Conservation (phyloP, 1,140 invertebrate species). For the Scaptomyza montana region DNA sequence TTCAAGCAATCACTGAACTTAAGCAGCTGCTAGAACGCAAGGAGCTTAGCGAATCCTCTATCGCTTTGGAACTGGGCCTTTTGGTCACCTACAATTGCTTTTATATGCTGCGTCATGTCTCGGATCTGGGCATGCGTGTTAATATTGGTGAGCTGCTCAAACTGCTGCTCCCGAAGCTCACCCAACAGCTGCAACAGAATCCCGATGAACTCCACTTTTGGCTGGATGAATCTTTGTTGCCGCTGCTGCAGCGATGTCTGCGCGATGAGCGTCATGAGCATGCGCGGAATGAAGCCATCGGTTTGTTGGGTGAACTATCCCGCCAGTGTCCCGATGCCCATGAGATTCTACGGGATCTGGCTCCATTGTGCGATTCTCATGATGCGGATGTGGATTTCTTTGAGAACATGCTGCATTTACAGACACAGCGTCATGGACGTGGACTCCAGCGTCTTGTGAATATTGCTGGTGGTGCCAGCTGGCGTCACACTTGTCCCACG, state of each 20-base stretch:
- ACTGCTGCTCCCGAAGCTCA: slow-evolving; percentile 85
- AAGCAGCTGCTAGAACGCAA: slow-evolving; percentile 84
- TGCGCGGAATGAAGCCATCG: slow-evolving; percentile 90
- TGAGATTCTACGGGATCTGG: slow-evolving; percentile 90
- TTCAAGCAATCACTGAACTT: slow-evolving; percentile 89
- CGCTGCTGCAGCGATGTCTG: slow-evolving; percentile 88
- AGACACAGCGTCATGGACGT: slow-evolving; percentile 91
- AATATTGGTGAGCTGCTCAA: slow-evolving; percentile 90
- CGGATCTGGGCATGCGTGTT: slow-evolving; percentile 93
- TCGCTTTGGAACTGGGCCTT: slow-evolving; percentile 88
- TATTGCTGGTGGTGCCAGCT: slow-evolving; percentile 47
- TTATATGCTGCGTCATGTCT: slow-evolving; percentile 90
- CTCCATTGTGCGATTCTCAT: slow-evolving; percentile 87
- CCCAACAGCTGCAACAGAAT: slow-evolving; percentile 15
- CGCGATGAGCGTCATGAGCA: slow-evolving; percentile 86
- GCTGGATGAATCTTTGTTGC: slow-evolving; percentile 89
- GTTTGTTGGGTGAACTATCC: slow-evolving; percentile 89
- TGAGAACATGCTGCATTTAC: slow-evolving; percentile 94
- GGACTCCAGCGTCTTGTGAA: slow-evolving; percentile 86
- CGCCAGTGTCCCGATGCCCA: slow-evolving; percentile 89
- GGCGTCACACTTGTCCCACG: slow-evolving; percentile 84
- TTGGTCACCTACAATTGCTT: slow-evolving; percentile 93
- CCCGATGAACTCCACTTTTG: slow-evolving; percentile 86
- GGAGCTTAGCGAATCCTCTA: slow-evolving; percentile 24
- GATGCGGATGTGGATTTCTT: slow-evolving; percentile 97